Base-by-base conservation (phyloP, 2,888 invertebrate genomes). In the Melipona bicolor region DNA sequence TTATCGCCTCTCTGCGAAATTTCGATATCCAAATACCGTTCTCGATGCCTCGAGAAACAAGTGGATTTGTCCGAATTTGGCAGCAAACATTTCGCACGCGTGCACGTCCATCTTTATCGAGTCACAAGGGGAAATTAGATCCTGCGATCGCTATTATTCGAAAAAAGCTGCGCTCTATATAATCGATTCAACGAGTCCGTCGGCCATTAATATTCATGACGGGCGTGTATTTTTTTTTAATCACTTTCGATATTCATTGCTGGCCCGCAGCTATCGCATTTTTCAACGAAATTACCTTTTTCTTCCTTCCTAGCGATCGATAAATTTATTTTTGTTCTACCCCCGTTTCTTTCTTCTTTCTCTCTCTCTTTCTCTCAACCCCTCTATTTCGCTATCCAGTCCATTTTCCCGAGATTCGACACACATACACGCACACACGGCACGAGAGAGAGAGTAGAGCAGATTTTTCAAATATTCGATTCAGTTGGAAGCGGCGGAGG, bases 391-490 rank as follows among this genome's bases (percentile, higher is more conserved):
- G 9, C 19, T 6, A 0, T 19, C 19, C 27, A 2, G 24, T 50
- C 43, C 36, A 67, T 75, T 56, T 69, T 59, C 21, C 77, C 50
- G 50, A 62, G 36, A 72, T 50, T 62, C 77, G 62, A 27, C 52
- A 24, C 27, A 43, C 24, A 24, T 32, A 27, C 17, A 2, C 24
- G 15, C 15, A 54, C 0, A 56, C n/a, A 56, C 4, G 21, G 21
- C 4, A 21, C 15, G 56, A 59, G n/a, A 56, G 13, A n/a, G 5
- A n/a, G 3, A 15, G n/a, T 15, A n/a, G n/a, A n/a, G 3, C n/a
- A 64, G 56, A 78, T 73, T 77, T 64, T 43, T 72, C 52, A 73
- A 64, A 77, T 73, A 73, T 62, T 73, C 62, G 49, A 73, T 56
- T 43, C 21, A 32, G 17, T 49, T 9, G 17, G 36, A 27, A 49